These are phyloP conservation scores for Drosophila sordidula DNA, from an alignment of 2,888 invertebrate species.

Conservation along the genomic window DNA sequence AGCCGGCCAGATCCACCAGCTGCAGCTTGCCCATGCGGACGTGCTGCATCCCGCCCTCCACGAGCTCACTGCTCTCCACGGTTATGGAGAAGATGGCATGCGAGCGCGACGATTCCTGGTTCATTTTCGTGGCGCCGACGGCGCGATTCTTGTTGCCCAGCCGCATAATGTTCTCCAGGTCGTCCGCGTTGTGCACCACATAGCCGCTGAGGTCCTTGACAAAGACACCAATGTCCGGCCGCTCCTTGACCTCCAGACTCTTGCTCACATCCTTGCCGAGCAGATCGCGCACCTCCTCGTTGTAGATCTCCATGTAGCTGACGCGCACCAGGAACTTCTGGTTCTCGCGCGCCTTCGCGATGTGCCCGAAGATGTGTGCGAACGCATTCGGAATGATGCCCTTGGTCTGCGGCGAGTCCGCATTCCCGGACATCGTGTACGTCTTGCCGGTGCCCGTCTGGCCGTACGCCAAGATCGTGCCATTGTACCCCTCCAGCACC, in stretches of 20 bases:
- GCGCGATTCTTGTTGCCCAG: constrained; percentile 97
- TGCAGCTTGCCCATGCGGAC: constrained; percentile 98
- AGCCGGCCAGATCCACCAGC: constrained; percentile 98
- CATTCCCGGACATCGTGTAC: constrained; percentile 98
- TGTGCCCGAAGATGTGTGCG: constrained; percentile 99
- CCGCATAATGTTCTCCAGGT: constrained; percentile 97
- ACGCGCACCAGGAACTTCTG: constrained; percentile 98
- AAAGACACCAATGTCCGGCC: constrained; percentile 97
- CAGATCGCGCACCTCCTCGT: constrained; percentile 98
- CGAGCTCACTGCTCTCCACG: constrained; percentile 96
- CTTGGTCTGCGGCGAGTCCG: constrained; percentile 93
- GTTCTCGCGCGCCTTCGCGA: constrained; percentile 96
- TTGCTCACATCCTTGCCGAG: constrained; percentile 94
- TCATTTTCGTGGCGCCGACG: constrained; percentile 98
- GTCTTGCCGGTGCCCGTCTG: constrained; percentile 99
- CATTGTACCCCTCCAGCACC: constrained; percentile 98
- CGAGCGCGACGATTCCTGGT: constrained; percentile 97
- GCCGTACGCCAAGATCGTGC: constrained; percentile 95
- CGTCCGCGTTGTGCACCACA: constrained; percentile 98
- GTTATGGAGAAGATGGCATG: constrained; percentile 99
- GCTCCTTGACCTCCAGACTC: constrained; percentile 96
- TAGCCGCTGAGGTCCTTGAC: constrained; percentile 98
- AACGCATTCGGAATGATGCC: constrained; percentile 99
- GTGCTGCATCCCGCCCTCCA: constrained; percentile 92
- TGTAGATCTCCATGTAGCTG: constrained; percentile 99